Evolutionary conservation across 2,888 invertebrate genomes (phyloP).

Genomic region (Pterobdella sp.): DNA sequence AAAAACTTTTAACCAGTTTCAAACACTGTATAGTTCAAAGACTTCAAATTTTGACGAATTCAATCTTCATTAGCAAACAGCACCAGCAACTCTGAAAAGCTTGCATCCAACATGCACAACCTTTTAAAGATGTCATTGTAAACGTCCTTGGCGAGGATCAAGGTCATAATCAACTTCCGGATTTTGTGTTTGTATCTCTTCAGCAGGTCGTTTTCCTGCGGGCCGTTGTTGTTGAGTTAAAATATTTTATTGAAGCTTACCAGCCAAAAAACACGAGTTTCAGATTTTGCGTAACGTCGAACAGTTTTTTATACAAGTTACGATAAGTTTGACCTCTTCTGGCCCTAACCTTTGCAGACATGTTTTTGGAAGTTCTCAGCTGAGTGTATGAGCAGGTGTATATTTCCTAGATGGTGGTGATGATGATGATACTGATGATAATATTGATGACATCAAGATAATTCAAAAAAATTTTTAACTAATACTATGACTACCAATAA

Average conservation of each 20-base stretch:
- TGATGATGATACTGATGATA: no score
- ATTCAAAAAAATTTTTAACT: no score
- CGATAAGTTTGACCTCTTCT: no score
- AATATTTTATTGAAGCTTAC: constrained; percentile 13
- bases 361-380: constrained; percentile 12
- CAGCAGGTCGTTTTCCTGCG: constrained; percentile 24
- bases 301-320: background rate
- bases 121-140: constrained; percentile 19
- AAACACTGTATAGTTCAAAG: no score
- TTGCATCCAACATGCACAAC: no score
- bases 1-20: no score
- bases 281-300: background rate
- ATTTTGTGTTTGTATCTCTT: constrained; percentile 18
- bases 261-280: no score
- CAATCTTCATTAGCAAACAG: no score
- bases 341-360: constrained; percentile 17
- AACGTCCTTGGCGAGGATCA: constrained; percentile 15
- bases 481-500: no score
- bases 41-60: no score
- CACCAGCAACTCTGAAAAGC: no score
- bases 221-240: background rate
- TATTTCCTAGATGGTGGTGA: background rate
- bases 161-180: constrained; percentile 13
- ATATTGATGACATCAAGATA: constrained; percentile 3
- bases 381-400: constrained; percentile 19